A percentile compares a stretch with the other conserved stretches of the same genome.
phyloP scores from a whole-genome alignment of 2,113 vertebrate species.

The Tetraodon nigroviridis region DNA sequence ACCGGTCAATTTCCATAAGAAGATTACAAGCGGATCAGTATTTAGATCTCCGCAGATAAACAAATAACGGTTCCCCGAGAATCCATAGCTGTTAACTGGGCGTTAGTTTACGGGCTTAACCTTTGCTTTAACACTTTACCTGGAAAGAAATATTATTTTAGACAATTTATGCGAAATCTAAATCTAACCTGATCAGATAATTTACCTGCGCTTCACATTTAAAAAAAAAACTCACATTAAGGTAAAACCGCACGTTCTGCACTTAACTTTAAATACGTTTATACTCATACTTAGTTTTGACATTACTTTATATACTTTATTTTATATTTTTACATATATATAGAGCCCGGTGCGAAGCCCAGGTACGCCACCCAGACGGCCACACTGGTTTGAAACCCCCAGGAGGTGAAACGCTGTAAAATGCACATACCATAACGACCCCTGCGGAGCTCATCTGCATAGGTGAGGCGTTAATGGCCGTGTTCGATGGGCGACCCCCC shows the following conservation, averaged over 20 bases:
- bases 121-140: slow-evolving; percentile 68
- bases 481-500: slow-evolving; percentile 57
- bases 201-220: neutral
- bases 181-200: too few relatives aligned
- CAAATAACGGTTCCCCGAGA: slow-evolving; percentile 69
- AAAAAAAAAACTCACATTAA: slow-evolving; percentile 7
- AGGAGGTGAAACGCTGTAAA: slow-evolving; percentile 22
- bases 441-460: slow-evolving; percentile 24
- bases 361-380: neutral
- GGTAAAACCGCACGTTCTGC: too few relatives aligned
- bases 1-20: slow-evolving; percentile 74
- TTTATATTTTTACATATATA: too few relatives aligned
- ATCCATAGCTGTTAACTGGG: slow-evolving; percentile 79
- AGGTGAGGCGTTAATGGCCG: slow-evolving; percentile 48
- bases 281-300: too few relatives aligned
- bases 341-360: too few relatives aligned
- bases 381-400: neutral
- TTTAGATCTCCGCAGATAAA: slow-evolving; percentile 71
- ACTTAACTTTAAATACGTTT: too few relatives aligned
- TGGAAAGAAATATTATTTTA: slow-evolving; percentile 59
- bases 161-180: slow-evolving; percentile 2
- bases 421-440: slow-evolving; percentile 20
- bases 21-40: slow-evolving; percentile 83
- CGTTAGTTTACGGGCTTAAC: slow-evolving; percentile 64
- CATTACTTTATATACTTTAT: too few relatives aligned